Evolutionary conservation across 2,888 invertebrate genomes (phyloP).

Genomic region (Elmis aenea): DNA sequence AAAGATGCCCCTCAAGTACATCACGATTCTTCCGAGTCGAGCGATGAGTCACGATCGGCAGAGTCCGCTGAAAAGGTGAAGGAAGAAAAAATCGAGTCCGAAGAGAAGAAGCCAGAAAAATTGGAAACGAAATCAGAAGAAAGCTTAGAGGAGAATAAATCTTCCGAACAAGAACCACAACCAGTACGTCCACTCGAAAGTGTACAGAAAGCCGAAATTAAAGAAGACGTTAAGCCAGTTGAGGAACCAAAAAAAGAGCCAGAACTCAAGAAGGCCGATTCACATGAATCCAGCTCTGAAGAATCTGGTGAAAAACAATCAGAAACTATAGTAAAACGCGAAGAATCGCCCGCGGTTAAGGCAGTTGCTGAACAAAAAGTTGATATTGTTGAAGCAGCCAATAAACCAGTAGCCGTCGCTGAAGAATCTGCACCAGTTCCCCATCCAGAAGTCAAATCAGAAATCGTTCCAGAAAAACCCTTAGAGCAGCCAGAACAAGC

Average conservation of each 20-base stretch:
- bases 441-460: constrained; percentile 18
- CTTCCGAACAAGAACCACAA: constrained; percentile 2
- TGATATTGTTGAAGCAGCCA: constrained; percentile 44
- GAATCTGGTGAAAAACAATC: not conserved
- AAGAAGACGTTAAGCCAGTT: constrained; percentile 30
- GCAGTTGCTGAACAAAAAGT: constrained; percentile 27
- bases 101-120: constrained; percentile 26
- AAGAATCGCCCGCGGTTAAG: constrained; percentile 18
- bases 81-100: constrained; percentile 18
- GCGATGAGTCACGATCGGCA: constrained; percentile 32
- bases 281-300: not conserved
- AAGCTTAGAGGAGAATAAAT: constrained; percentile 1
- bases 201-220: constrained; percentile 27
- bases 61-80: constrained; percentile 36
- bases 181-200: constrained; percentile 19
- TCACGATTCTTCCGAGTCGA: constrained; percentile 30
- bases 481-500: constrained; percentile 2
- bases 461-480: constrained; percentile 20
- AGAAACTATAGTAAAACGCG: not conserved
- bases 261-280: not conserved
- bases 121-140: constrained; percentile 7
- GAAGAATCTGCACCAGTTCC: constrained; percentile 33
- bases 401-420: constrained; percentile 42
- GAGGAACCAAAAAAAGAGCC: constrained; percentile 24
- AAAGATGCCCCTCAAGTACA: constrained; percentile 20